Evolutionary conservation across 1,140 invertebrate species (phyloP), one percentile per base, ranked within the genome.

Genomic region (Aphelenchoides avenae): DNA sequence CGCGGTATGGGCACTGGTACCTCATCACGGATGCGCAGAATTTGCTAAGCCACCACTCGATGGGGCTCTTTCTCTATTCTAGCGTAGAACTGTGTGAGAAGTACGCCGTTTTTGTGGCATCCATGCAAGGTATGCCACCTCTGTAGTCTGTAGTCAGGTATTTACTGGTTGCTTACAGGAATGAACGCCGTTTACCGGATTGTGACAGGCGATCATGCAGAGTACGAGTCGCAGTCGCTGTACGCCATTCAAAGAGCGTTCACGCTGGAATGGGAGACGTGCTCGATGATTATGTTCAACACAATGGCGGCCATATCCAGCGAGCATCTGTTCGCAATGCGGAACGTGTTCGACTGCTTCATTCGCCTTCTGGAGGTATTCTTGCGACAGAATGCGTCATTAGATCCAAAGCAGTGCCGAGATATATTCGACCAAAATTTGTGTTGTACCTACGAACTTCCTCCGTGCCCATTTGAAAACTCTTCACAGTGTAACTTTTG

Each of bases 11-110:
- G 13, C 51, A 37, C 15, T 37, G 31, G 18, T 51, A 43, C 15
- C 51, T 51, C n/a, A 43, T 42, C 18, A 51, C 48, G 3, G 48
- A 51, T 51, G 13, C 51, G 3, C 48, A 51, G n/a, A 51, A 51
- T 48, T 46, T 51, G 5, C 26, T 51, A 18, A n/a, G 20, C n/a
- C 48, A 51, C 30, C 11, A 13, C 18, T 43, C 29, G 4, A 22
- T 51, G 26, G n/a, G 31, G 5, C 30, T 37, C 15, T 13, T n/a
- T 20, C 48, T 51, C 9, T n/a, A 46, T n/a, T 3, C 40, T 5
- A 42, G 30, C n/a, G n/a, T 13, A 48, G 3, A 52, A 3, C 15
- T 42, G n/a, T 51, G 48, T 48, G 48, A 37, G 5, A 51, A 51
- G 15, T 51, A 51, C n/a, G 48, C 26, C 20, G 3, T 48, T 13